Evolutionary conservation across 1,140 invertebrate species (phyloP), one percentile per base, ranked within the genome.

Genomic region (Diploscapter pachys): DNA sequence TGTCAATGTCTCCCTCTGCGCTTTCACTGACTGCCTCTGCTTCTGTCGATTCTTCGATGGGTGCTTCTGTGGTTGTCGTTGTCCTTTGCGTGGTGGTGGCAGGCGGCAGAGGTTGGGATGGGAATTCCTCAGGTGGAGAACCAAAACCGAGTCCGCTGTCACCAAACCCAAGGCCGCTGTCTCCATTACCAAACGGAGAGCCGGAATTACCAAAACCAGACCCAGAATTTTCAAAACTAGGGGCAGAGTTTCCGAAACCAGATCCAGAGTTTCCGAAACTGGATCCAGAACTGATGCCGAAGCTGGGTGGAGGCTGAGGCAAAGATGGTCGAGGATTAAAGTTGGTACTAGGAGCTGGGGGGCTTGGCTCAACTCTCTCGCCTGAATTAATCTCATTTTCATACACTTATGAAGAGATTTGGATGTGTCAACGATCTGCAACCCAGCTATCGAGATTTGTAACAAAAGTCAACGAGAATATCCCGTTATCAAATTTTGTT

Each of bases 201-300:
- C 55, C 11, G 13, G 50, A 52, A 13, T 13, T 9, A 11, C 75
- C 75, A 67, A 66, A 76, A n/a, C 75, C 75, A 48, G 59, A 72
- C 56, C 63, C 66, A 4, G 31, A 31, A 31, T 31, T 31, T 31
- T 31, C 31, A 31, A 31, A 31, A 31, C 50, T 65, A 48, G 69
- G 65, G 48, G 75, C 75, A 63, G 64, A 67, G 48, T 76, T 76
- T 59, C 66, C 53, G 70, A 76, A 76, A 59, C 69, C 71, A 13
- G 59, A 11, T 70, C 59, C 50, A 5, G 66, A 54, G 5, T 68
- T 54, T 68, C 66, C 66, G 53, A 54, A 68, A 68, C 9, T 11
- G 57, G 31, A 31, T 31, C 9, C 9, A 59, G 57, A 59, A 11
- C 9, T 11, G 31, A 59, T 31, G 31, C 9, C 31, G 9, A 59